These are phyloP conservation scores for Pseudomugil tenellus DNA, from an alignment of 2,797 vertebrate species.

Conservation along the genomic window DNA sequence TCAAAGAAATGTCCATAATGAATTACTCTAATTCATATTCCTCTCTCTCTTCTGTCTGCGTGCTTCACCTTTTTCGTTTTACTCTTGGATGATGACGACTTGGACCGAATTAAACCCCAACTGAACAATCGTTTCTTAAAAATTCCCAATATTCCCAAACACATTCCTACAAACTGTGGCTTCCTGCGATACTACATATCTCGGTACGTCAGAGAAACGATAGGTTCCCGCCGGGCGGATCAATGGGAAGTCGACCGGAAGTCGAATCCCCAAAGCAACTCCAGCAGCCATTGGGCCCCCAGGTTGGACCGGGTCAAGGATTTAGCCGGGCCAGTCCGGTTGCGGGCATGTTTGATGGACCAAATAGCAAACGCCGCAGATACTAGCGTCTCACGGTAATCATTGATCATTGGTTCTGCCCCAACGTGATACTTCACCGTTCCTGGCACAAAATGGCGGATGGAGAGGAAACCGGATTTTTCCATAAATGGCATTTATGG, in stretches of 20 bases:
- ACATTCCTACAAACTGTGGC: too few relatives aligned
- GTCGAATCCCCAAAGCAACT: constrained; percentile 88
- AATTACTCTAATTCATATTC: too few relatives aligned
- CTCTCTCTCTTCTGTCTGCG: constrained; percentile 86
- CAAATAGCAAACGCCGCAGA: constrained; percentile 92
- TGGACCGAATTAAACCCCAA: constrained; percentile 48
- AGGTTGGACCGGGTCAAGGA: constrained; percentile 79
- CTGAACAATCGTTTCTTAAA: constrained; percentile 28
- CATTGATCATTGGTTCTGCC: constrained; percentile 1
- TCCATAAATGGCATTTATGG: not conserved
- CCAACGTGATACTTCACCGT: not conserved
- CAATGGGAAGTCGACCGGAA: constrained; percentile 88
- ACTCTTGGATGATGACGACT: constrained; percentile 78
- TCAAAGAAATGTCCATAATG: too few relatives aligned
- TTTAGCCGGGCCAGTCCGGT: constrained; percentile 90
- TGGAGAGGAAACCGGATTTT: not conserved
- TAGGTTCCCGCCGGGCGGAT: constrained; percentile 87
- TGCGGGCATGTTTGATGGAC: constrained; percentile 88
- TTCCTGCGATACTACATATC: too few relatives aligned
- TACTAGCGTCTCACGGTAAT: constrained; percentile 72
- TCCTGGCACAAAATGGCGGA: too few relatives aligned
- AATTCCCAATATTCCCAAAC: too few relatives aligned
- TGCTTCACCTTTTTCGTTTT: constrained; percentile 81
- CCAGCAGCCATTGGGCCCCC: constrained; percentile 56
- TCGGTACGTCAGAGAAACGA: constrained; percentile 88